Percentiles rank a stretch among this genome's conserved stretches.
Evolutionary conservation across 2,888 invertebrate species (phyloP).

Genomic region (Junonia oenone): DNA sequence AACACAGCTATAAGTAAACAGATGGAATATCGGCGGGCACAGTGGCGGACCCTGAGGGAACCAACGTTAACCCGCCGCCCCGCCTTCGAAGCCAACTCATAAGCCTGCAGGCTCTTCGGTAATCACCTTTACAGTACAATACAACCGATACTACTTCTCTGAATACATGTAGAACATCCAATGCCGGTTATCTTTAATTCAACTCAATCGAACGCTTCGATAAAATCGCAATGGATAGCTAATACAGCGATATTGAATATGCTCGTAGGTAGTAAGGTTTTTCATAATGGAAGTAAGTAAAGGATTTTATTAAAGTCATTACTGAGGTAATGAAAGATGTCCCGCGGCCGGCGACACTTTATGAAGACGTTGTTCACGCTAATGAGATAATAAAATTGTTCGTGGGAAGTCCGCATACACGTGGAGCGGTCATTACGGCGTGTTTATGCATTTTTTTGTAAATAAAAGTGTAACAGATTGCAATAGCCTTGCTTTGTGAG

Average conservation of each 20-base stretch:
- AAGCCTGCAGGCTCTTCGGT: slow-evolving; percentile 48
- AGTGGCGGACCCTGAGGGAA: slow-evolving; percentile 58
- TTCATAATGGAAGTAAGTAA: slow-evolving; percentile 40
- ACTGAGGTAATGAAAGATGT: slow-evolving; percentile 65
- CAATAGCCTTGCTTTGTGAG: slow-evolving; percentile 11
- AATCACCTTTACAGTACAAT: slow-evolving; percentile 36
- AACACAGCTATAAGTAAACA: slow-evolving; percentile 33
- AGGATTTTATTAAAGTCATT: slow-evolving; percentile 64
- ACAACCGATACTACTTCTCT: neutral
- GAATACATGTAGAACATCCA: slow-evolving; percentile 31
- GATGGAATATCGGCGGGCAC: slow-evolving; percentile 48
- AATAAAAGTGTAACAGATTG: slow-evolving; percentile 25
- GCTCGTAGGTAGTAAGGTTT: neutral
- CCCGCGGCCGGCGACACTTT: slow-evolving; percentile 65
- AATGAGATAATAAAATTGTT: slow-evolving; percentile 68
- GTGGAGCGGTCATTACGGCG: slow-evolving; percentile 29
- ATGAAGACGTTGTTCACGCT: slow-evolving; percentile 70
- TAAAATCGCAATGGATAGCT: slow-evolving; percentile 36
- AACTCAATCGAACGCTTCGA: slow-evolving; percentile 2
- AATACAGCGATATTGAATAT: neutral
- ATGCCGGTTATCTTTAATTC: slow-evolving; percentile 21
- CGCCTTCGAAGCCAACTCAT: slow-evolving; percentile 30
- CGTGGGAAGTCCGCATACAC: slow-evolving; percentile 48
- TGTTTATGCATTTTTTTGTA: slow-evolving; percentile 22
- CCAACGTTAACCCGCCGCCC: slow-evolving; percentile 35